Evolutionary conservation across 1,140 invertebrate genomes (phyloP), one percentile per base, ranked within the genome.

Genomic region (Capitella teleta): DNA sequence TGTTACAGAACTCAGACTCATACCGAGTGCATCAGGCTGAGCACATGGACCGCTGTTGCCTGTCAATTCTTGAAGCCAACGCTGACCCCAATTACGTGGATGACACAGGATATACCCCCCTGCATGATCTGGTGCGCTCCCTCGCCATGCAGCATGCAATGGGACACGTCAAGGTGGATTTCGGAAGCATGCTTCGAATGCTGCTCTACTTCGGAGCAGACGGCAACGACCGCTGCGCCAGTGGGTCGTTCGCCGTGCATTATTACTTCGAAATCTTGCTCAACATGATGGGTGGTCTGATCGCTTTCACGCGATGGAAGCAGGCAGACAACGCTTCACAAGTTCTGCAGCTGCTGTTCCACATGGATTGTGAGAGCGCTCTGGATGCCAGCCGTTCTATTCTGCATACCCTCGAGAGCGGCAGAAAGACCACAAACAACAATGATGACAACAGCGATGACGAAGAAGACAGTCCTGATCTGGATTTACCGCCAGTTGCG

Each of bases 161-260:
- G 12, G 51, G 51, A 8, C 51, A 52, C 45, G 28, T 52, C 21
- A 28, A 28, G 26, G 45, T 42, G 12, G 51, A 52, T 38, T 34
- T 52, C 34, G 28, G 26, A 30, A 38, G 24, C 24, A 47, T 52
- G 44, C 28, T 25, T n/a, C 28, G 44, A 6, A 52, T 52, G 51
- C 30, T 52, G 21, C 41, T 52, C 24, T 38, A 47, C 32, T 47
- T 38, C 18, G 51, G 51, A 10, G 51, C 51, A 10, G 16, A 47
- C 28, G 44, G 44, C 8, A 44, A 52, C 23, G 14, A 4, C 2
- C 14, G 10, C 14, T 36, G 44, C 28, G 19, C 49, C 10, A 41
- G 28, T 19, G 42, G 28, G 6, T 25, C 18, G 10, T 52, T 47
- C 16, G 44, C 51, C 1, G 45, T 52, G 10, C 19, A 47, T n/a